A percentile compares a stretch with the other conserved stretches of the same genome.
Conservation (phyloP, 2,797 vertebrate genomes). For the Zalophus californianus region DNA sequence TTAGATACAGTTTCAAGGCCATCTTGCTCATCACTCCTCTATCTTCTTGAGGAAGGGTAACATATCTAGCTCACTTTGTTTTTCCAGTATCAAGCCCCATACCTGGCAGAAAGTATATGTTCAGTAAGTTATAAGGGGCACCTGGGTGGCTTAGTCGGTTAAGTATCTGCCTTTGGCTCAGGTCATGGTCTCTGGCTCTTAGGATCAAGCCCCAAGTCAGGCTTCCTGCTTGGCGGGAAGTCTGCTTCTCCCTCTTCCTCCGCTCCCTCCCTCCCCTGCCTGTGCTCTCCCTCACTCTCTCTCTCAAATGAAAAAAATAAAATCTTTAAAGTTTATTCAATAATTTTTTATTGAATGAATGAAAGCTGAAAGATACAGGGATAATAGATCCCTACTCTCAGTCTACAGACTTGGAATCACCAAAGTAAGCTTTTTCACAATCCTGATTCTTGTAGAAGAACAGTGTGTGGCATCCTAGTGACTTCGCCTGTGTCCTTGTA, state of each 20-base stretch:
- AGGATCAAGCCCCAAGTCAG: background rate
- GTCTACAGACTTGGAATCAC: background rate
- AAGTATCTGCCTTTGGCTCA: background rate
- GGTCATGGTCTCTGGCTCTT: background rate
- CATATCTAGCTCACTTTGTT: background rate
- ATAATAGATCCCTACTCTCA: background rate
- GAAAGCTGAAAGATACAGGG: background rate
- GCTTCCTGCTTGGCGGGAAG: background rate
- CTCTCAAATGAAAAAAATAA: background rate
- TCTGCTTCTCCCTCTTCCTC: background rate
- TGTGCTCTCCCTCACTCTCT: background rate
- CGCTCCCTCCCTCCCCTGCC: too few relatives aligned
- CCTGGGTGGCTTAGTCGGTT: background rate
- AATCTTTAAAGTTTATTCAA: background rate
- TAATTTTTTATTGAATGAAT: background rate
- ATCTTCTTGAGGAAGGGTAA: background rate
- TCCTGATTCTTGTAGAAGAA: background rate
- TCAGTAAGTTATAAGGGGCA: fast-evolving
- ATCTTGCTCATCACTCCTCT: background rate
- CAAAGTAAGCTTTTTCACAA: background rate
- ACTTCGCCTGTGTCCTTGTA: fast-evolving
- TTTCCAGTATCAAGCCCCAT: background rate
- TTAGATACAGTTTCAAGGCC: background rate
- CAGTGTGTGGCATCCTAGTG: background rate
- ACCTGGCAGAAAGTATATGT: background rate